Base-by-base conservation (phyloP, 2,113 vertebrate species). In the Arothron firmamentum region DNA sequence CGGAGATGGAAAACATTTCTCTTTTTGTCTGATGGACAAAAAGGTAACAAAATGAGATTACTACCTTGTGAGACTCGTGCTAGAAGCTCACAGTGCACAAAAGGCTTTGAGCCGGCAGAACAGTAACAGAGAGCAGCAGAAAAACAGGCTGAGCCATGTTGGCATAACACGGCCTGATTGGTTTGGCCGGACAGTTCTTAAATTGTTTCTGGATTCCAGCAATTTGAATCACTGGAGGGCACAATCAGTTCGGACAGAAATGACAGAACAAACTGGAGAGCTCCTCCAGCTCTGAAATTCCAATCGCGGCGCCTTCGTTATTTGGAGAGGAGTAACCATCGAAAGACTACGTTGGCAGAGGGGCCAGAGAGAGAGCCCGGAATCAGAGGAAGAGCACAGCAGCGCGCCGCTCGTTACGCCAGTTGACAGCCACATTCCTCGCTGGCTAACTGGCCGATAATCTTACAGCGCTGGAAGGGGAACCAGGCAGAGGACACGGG, bases 401-500 rank as follows among this genome's bases (percentile, higher is more conserved):
- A 67, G 70, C 65, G 56, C 48, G 62, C 68, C 38, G 59, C 62
- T 63, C 28, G 67, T 62, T 81, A 65, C 74, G 59, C 17, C 68
- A 79, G 77, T 70, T 84, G 83, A 84, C 82, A 67, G 77, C 67
- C 59, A 46, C 85, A 86, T 88, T 86, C 83, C 80, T 69, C 8
- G 23, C 59, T 72, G 77, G 73, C 83, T 89, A 88, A 89, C 76
- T 75, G 83, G 80, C 74, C 21, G 78, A 78, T 83, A 77, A 71
- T 55, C 67, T 85, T 86, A 85, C 77, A 78, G 69, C 67, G 19
- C 58, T 15, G 55, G 45, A 55, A 63, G 71, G 77, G 42, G 54
- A 25, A 1, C 60, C n/a, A 53, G 18, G 58, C 56, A 68, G 75
- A 65, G 60, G 64, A 81, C 78, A 50, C 15, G 48, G 63, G 64